These are phyloP conservation scores for Pomatostomus ruficeps DNA, from an alignment of 2,113 vertebrate species.

Conservation along the genomic window DNA sequence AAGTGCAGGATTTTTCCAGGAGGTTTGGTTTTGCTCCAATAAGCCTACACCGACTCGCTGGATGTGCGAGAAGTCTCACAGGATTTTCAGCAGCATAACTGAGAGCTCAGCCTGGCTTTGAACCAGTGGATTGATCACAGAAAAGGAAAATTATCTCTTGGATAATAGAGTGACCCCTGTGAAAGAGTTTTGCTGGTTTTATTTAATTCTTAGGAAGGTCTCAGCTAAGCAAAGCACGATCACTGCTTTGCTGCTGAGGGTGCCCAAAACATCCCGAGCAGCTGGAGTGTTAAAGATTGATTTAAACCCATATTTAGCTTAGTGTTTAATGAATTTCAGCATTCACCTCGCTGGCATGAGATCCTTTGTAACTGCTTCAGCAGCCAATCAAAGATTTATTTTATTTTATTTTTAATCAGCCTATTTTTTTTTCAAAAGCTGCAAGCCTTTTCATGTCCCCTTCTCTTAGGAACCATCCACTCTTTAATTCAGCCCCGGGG, in stretches of 20 bases:
- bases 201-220: neutral
- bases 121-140: neutral
- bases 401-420: neutral
- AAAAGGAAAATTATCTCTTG: neutral
- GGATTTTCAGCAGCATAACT: neutral
- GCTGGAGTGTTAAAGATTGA: neutral
- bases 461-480: neutral
- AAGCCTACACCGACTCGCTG: neutral
- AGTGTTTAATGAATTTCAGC: neutral
- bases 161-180: neutral
- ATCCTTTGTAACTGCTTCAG: neutral
- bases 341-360: neutral
- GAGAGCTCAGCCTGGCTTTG: neutral
- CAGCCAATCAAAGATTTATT: neutral
- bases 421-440: neutral
- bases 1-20: neutral
- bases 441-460: neutral
- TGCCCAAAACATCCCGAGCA: neutral
- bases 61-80: neutral
- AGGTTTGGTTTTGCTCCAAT: neutral
- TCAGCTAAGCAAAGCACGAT: neutral
- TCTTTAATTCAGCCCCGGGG: neutral
- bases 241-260: neutral
- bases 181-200: neutral
- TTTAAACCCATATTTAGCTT: neutral